phyloP scores from a whole-genome alignment of 2,888 invertebrate genomes.

The Halocaridina rubra region DNA sequence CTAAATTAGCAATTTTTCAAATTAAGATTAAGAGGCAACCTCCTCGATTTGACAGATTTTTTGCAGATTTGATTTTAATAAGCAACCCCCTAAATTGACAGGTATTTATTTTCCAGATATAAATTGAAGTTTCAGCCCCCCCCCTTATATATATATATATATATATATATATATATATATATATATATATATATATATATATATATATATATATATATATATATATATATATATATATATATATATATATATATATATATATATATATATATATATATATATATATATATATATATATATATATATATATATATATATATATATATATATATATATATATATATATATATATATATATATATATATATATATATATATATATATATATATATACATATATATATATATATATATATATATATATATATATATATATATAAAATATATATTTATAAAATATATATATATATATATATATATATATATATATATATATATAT shows the following conservation, averaged over 20 bases:
- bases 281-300: constrained; percentile 18
- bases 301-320: constrained; percentile 31
- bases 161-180: constrained; percentile 17
- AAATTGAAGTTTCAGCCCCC: no score
- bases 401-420: constrained; percentile 38
- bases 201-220: constrained; percentile 1
- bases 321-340: constrained; percentile 38
- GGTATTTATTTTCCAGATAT: no score
- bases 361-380: constrained; percentile 38
- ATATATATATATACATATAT: constrained; percentile 40
- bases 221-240: constrained; percentile 14
- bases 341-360: constrained; percentile 34
- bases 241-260: constrained; percentile 20
- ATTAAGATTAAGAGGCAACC: constrained; percentile 13
- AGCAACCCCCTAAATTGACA: background rate
- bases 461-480: background rate
- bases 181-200: constrained; percentile 1
- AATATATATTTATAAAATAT: background rate
- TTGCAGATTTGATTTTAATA: background rate
- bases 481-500: constrained; percentile 23
- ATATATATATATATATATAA: constrained; percentile 36
- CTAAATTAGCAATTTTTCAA: constrained; percentile 77
- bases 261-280: constrained; percentile 29
- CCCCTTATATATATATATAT: background rate
- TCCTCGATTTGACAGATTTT: background rate